Conservation (phyloP, 2,888 invertebrate species). For the Tipula lateralis region DNA sequence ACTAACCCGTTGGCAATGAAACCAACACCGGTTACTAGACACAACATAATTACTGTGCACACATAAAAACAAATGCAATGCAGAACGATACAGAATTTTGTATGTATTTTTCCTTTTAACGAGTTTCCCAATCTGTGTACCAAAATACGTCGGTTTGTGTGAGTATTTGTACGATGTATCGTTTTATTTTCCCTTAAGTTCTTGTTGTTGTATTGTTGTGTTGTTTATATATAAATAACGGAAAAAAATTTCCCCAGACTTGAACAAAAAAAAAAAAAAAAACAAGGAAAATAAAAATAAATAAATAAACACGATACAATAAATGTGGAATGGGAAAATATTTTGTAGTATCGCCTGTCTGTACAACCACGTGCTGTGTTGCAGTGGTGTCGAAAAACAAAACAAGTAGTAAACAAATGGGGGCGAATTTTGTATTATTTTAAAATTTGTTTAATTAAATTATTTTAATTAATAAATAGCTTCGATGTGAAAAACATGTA, state of each 20-base stretch:
- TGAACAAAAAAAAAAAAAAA: not conserved
- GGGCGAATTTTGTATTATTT: not conserved
- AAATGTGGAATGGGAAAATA: slow-evolving; percentile 34
- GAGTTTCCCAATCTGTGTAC: not conserved
- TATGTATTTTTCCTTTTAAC: not conserved
- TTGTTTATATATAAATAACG: not conserved
- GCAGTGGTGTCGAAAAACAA: slow-evolving; percentile 36
- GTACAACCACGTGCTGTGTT: slow-evolving; percentile 33
- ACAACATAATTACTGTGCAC: not conserved
- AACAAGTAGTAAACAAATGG: slow-evolving; percentile 32
- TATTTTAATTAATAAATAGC: not conserved
- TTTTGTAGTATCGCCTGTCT: slow-evolving; percentile 29
- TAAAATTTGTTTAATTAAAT: not conserved
- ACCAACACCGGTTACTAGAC: no score
- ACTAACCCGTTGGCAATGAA: no score
- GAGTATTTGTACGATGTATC: not conserved
- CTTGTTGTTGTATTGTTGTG: not conserved
- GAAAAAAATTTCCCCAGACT: no score
- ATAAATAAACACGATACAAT: slow-evolving; percentile 33
- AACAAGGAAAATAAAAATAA: slow-evolving; percentile 12
- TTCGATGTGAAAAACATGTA: not conserved
- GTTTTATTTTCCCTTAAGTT: not conserved
- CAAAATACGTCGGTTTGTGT: not conserved
- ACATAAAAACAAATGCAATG: not conserved
- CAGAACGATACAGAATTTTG: not conserved